Evolutionary conservation across 2,888 invertebrate genomes (phyloP).

Genomic region (Oligia latruncula): DNA sequence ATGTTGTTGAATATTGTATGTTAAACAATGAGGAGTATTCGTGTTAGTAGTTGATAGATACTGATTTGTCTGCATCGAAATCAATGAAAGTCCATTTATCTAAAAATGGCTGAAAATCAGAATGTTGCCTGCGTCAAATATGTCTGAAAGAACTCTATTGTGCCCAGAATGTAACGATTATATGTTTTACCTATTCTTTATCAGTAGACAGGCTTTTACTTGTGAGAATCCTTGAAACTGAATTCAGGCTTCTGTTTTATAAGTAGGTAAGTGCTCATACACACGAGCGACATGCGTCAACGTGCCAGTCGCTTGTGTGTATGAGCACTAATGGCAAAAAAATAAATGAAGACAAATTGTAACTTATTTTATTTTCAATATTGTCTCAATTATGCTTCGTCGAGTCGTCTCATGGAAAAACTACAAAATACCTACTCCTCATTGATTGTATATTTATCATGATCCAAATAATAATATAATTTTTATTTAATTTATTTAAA

Average conservation of each 20-base stretch:
- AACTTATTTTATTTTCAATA: background rate
- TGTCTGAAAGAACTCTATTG: background rate
- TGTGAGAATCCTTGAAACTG: too few species aligned
- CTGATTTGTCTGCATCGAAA: background rate
- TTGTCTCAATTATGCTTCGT: background rate
- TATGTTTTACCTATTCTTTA: too few species aligned
- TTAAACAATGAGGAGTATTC: constrained; percentile 36
- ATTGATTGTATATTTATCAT: constrained; percentile 11
- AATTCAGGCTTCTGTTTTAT: too few species aligned
- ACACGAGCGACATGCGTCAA: too few species aligned
- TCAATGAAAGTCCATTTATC: background rate
- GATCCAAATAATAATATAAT: constrained; percentile 13
- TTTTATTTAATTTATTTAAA: constrained; percentile 25
- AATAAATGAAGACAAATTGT: background rate
- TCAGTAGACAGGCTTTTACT: too few species aligned
- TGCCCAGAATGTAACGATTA: background rate
- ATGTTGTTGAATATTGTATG: constrained; percentile 33
- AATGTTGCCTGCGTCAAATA: background rate
- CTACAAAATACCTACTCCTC: constrained; percentile 18
- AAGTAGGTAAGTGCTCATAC: too few species aligned
- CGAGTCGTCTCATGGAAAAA: background rate
- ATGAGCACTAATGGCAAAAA: background rate
- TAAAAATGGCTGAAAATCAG: background rate
- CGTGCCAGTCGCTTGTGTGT: too few species aligned
- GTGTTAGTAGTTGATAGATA: background rate